Conservation (phyloP, 2,797 vertebrate species). For the Lates japonicus region DNA sequence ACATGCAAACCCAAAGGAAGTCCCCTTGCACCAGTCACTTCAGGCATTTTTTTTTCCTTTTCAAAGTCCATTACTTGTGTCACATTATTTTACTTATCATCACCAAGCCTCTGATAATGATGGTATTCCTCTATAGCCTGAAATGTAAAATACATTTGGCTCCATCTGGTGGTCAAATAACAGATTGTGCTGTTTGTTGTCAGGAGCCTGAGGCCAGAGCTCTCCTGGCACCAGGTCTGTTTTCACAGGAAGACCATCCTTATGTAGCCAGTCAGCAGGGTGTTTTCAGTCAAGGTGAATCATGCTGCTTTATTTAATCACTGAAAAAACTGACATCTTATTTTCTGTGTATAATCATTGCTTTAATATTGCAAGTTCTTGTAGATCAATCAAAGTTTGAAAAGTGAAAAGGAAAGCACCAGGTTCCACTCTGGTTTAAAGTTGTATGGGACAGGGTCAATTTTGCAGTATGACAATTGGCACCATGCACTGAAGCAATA, state of each 20-base stretch:
- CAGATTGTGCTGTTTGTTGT: background rate
- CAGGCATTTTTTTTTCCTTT: background rate
- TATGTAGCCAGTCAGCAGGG: background rate
- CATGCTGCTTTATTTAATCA: background rate
- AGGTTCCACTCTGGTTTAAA: background rate
- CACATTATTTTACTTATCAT: no score
- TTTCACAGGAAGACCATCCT: no score
- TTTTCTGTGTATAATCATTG: no score
- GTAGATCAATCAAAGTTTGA: no score
- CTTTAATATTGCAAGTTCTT: no score
- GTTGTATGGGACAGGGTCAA: background rate
- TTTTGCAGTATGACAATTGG: background rate
- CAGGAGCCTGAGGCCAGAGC: no score
- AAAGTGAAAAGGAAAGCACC: background rate
- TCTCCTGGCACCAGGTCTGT: no score
- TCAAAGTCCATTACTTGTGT: no score
- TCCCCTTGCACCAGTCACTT: background rate
- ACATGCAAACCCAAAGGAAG: background rate
- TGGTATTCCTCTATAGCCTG: no score
- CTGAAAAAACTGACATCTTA: no score
- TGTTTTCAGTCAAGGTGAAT: background rate
- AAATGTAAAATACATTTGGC: background rate
- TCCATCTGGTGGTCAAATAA: slow-evolving; percentile 24
- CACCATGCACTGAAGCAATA: background rate
- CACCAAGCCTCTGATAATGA: no score